Base-by-base conservation (phyloP, 2,797 vertebrate genomes). In the Zalophus californianus region DNA sequence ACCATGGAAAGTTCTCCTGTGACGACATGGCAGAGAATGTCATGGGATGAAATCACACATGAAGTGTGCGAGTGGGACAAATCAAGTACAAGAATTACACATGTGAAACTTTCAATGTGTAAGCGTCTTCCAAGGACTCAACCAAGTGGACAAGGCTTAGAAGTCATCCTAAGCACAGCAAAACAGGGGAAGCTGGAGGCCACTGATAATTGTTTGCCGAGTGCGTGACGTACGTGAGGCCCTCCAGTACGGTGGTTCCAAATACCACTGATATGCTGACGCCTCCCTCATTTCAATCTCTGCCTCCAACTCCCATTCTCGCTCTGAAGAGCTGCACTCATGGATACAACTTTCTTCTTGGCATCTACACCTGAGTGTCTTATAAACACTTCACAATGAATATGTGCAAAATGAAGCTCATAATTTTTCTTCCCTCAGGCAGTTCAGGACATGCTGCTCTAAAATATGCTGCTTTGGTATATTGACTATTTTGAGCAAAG, bases 101-200 rank as follows among this genome's bases (percentile, higher is more conserved):
- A 1, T 21, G 66, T 44, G 6, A 25, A 86, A 72, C 20, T 58
- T 79, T 88, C 52, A 18, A 2, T 16, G 2, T 32, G 4, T 38
- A 56, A 75, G 35, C 54, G 12, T 72, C 54, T 91, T 72, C 41
- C 14, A 85, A 78, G n/a, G 89, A 70, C 70, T 78, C 75, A 90
- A 73, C 20, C 41, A 66, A 70, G 15, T 60, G 64, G 87, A 52
- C 0, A 18, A 60, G 10, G 35, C 9, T 93, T 72, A 79, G 54
- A 66, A 6, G 54, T 41, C 25, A 48, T 35, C 75, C 56, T 77
- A 56, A 11, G 13, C 32, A 52, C 14, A 60, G 58, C 18, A 38
- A 77, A 48, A 41, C 0, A 8, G 8, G 3, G 20, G 54, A 44
- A 38, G 4, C 44, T 70, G 90, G 1, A 23, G 16, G 25, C 23